phyloP scores from a whole-genome alignment of 2,797 vertebrate genomes.

The Neostethus bicornis region DNA sequence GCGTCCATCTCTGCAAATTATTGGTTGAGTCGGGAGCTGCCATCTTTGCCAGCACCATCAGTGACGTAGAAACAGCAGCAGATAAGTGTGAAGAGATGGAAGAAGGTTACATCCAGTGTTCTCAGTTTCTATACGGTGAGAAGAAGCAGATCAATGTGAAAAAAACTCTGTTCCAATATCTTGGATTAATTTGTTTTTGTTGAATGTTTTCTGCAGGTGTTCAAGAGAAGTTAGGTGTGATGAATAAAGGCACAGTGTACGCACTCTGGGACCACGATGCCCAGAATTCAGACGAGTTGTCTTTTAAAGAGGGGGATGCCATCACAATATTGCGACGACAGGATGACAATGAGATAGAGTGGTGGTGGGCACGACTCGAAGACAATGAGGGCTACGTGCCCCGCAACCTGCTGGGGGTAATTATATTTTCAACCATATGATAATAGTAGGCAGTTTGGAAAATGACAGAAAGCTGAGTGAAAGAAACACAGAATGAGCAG shows the following conservation, averaged over 20 bases:
- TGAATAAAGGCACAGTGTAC: slow-evolving; percentile 96
- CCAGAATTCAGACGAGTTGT: slow-evolving; percentile 90
- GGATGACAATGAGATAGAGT: slow-evolving; percentile 93
- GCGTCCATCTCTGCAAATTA: slow-evolving; percentile 95
- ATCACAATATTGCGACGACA: slow-evolving; percentile 90
- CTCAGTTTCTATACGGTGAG: slow-evolving; percentile 95
- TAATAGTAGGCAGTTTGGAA: not conserved
- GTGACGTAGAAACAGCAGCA: slow-evolving; percentile 95
- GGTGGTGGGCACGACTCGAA: slow-evolving; percentile 97
- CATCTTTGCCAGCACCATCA: slow-evolving; percentile 97
- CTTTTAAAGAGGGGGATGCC: slow-evolving; percentile 91
- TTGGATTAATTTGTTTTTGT: not conserved
- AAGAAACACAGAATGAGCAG: not conserved
- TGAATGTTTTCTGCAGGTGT: slow-evolving; percentile 81
- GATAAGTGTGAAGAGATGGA: slow-evolving; percentile 99
- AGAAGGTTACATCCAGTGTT: slow-evolving; percentile 96
- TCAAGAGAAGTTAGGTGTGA: slow-evolving; percentile 96
- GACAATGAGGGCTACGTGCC: slow-evolving; percentile 96
- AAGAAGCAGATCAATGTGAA: not conserved
- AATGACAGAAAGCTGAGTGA: not conserved
- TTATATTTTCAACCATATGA: not conserved
- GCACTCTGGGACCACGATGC: slow-evolving; percentile 92
- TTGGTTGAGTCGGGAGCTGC: slow-evolving; percentile 97
- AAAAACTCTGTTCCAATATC: not conserved
- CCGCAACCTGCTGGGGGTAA: slow-evolving; percentile 84